Evolutionary conservation across 2,113 vertebrate species (phyloP).

Genomic region (Chroicocephalus ridibundus): DNA sequence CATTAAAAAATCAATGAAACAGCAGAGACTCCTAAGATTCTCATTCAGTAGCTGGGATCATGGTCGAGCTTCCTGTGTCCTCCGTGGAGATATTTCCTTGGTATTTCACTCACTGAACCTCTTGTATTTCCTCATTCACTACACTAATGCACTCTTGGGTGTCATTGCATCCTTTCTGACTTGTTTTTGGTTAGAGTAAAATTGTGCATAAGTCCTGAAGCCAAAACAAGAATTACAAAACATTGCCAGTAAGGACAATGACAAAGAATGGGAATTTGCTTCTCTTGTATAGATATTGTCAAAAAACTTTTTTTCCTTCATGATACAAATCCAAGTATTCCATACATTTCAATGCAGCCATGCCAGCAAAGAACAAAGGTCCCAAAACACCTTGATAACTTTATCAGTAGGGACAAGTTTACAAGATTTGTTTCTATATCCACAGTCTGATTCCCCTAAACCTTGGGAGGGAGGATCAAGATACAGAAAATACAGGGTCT

Average conservation of each 20-base stretch:
- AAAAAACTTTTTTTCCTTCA: fast-evolving
- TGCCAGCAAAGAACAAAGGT: fast-evolving
- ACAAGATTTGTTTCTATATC: not conserved
- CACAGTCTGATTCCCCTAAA: not conserved
- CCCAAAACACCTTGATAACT: not conserved
- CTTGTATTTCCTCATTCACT: not conserved
- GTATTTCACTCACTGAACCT: not conserved
- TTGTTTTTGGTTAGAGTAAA: not conserved
- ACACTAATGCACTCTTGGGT: not conserved
- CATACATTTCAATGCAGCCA: not conserved
- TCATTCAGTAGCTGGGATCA: not conserved
- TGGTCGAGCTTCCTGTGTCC: not conserved
- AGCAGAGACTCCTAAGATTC: not conserved
- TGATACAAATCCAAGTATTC: not conserved
- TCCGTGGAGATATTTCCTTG: not conserved
- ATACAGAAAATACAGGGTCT: fast-evolving
- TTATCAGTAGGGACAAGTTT: not conserved
- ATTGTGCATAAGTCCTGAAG: not conserved
- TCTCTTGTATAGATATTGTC: not conserved
- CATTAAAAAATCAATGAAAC: not conserved
- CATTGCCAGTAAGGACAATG: fast-evolving
- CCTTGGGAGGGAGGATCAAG: fast-evolving
- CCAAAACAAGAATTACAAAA: not conserved
- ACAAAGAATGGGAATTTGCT: not conserved
- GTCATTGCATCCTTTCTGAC: not conserved